phyloP scores from a whole-genome alignment of 2,113 vertebrate genomes.

The Ibidorhyncha struthersii region DNA sequence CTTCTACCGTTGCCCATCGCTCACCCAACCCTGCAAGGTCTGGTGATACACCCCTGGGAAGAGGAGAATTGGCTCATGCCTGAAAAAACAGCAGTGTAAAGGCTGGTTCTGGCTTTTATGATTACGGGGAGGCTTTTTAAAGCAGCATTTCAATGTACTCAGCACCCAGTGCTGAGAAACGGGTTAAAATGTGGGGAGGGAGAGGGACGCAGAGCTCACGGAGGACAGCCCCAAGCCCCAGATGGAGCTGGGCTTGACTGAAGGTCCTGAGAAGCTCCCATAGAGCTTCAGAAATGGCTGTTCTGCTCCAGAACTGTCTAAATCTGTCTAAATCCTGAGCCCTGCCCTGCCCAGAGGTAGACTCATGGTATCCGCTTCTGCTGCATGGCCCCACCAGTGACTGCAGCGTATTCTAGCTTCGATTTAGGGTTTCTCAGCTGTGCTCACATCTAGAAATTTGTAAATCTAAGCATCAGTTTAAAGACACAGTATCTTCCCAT shows the following conservation, averaged over 20 bases:
- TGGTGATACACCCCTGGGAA: background rate
- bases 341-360: background rate
- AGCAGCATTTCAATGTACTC: background rate
- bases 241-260: background rate
- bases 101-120: background rate
- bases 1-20: accelerated
- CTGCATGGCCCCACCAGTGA: background rate
- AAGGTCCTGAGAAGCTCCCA: background rate
- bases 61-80: background rate
- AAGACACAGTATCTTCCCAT: background rate
- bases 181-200: background rate
- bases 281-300: background rate
- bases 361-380: background rate
- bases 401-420: background rate
- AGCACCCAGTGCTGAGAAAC: background rate
- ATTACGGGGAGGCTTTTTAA: background rate
- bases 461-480: background rate
- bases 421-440: background rate
- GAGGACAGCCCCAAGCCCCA: background rate
- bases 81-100: background rate
- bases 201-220: background rate
- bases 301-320: background rate
- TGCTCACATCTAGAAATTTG: background rate
- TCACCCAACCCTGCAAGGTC: background rate
- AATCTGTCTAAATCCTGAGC: background rate